A percentile compares a stretch with the other conserved stretches of the same genome.
Conservation (phyloP, 1,140 invertebrate genomes). For the Trachymyrmex septentrionalis region DNA sequence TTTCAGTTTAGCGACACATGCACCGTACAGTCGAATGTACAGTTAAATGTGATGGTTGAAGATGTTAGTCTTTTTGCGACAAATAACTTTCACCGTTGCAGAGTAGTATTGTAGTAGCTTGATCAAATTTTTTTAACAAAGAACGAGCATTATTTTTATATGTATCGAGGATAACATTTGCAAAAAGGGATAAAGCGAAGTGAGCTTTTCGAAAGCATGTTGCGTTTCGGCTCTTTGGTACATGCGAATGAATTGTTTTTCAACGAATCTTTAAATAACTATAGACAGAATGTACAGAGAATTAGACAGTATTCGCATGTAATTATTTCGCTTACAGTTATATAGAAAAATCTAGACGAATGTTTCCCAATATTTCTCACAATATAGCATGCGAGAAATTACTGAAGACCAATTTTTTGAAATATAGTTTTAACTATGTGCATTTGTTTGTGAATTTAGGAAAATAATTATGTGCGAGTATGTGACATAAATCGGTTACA, state of each 20-base stretch:
- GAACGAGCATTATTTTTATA: slow-evolving; percentile 48
- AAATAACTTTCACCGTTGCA: slow-evolving; percentile 18
- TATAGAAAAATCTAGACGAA: not conserved
- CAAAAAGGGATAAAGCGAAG: not conserved
- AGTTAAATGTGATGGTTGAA: slow-evolving; percentile 34
- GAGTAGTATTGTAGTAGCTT: slow-evolving; percentile 22
- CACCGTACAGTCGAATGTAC: not conserved
- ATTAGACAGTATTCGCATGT: slow-evolving; percentile 22
- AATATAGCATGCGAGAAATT: not conserved
- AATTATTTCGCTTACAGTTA: slow-evolving; percentile 34
- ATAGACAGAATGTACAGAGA: slow-evolving; percentile 24
- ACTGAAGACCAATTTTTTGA: slow-evolving; percentile 4
- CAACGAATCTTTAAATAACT: slow-evolving; percentile 12
- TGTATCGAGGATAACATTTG: slow-evolving; percentile 1
- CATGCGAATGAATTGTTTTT: slow-evolving; percentile 18
- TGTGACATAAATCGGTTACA: slow-evolving; percentile 8
- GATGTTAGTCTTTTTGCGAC: slow-evolving; percentile 8
- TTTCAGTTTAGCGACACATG: slow-evolving; percentile 1
- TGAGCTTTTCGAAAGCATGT: not conserved
- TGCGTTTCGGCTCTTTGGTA: not conserved
- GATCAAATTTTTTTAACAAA: slow-evolving; percentile 31
- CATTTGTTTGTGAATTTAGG: not conserved
- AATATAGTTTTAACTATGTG: not conserved
- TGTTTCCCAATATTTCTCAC: not conserved
- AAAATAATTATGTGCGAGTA: slow-evolving; percentile 49